Percentiles rank a stretch among this genome's conserved stretches.
Evolutionary conservation across 2,113 vertebrate genomes (phyloP).

Genomic region (Ptychochromis oligacanthus): DNA sequence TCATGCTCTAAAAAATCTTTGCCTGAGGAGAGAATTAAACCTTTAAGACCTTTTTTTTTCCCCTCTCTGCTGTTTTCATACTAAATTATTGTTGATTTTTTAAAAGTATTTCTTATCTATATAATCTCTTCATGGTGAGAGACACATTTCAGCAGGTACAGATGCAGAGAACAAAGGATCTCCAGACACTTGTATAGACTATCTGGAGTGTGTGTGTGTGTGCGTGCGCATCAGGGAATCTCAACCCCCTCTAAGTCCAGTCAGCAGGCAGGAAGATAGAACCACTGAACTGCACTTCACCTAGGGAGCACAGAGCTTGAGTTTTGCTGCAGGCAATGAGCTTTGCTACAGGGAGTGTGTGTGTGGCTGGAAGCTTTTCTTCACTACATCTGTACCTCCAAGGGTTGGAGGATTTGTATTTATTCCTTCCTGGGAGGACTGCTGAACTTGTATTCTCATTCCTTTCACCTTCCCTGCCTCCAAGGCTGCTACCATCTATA

Average conservation of each 20-base stretch:
- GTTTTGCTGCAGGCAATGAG: constrained; percentile 43
- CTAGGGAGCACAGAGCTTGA: constrained; percentile 7
- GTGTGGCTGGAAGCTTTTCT: constrained; percentile 6
- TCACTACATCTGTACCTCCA: constrained; percentile 35
- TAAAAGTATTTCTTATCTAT: neutral
- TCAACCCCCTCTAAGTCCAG: neutral
- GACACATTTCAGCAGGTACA: neutral
- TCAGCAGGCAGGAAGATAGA: neutral
- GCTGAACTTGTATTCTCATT: constrained; percentile 43
- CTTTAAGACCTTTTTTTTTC: neutral
- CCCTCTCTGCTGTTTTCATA: neutral
- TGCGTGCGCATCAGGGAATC: neutral
- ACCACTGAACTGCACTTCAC: constrained; percentile 41
- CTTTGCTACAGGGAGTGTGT: neutral
- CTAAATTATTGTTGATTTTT: neutral
- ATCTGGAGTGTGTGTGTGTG: neutral
- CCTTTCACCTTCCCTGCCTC: constrained; percentile 31
- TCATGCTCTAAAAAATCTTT: neutral
- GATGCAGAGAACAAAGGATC: neutral
- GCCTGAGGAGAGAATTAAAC: constrained; percentile 1
- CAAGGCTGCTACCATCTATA: constrained; percentile 31
- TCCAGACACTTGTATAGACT: neutral
- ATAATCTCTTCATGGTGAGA: neutral
- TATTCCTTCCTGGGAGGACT: constrained; percentile 27
- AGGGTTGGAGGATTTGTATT: constrained; percentile 35